phyloP scores from a whole-genome alignment of 2,797 vertebrate species.

The Kryptopterus vitreolus region DNA sequence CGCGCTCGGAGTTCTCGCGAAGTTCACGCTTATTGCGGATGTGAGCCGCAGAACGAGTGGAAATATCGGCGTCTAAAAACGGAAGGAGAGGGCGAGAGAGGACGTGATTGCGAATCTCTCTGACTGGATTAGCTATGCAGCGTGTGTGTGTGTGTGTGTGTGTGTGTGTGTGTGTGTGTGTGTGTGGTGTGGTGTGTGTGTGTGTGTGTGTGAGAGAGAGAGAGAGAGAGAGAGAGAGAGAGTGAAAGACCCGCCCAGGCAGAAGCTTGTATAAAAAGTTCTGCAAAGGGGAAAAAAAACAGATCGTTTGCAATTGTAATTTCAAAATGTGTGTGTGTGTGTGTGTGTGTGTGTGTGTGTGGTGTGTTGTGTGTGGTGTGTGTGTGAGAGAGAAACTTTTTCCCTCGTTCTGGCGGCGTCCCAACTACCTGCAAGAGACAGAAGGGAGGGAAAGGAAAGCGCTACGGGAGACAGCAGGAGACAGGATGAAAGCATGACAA shows the following conservation, averaged over 20 bases:
- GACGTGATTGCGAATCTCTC: constrained; percentile 1
- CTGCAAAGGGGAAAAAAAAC: neutral
- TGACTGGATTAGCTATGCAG: neutral
- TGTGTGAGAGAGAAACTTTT: constrained; percentile 17
- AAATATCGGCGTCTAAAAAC: neutral
- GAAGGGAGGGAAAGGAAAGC: constrained; percentile 29
- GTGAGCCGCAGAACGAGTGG: neutral
- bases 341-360: constrained; percentile 37
- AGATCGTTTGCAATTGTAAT: neutral
- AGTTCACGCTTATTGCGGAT: constrained; percentile 7
- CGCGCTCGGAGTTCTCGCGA: neutral
- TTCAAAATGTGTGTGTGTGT: constrained; percentile 22
- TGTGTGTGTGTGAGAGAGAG: neutral
- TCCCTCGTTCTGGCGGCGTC: constrained; percentile 28
- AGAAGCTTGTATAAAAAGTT: neutral
- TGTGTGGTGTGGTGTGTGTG: neutral
- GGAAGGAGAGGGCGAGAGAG: constrained; percentile 13
- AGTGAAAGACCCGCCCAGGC: neutral
- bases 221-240: too few relatives aligned
- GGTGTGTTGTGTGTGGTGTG: constrained; percentile 29
- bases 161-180: constrained; percentile 19
- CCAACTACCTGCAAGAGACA: constrained; percentile 60
- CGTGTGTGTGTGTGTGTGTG: constrained; percentile 16
- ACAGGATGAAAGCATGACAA: constrained; percentile 40
- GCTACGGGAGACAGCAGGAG: constrained; percentile 34